phyloP scores from a whole-genome alignment of 2,888 invertebrate species.

The Diarsia dahlii region DNA sequence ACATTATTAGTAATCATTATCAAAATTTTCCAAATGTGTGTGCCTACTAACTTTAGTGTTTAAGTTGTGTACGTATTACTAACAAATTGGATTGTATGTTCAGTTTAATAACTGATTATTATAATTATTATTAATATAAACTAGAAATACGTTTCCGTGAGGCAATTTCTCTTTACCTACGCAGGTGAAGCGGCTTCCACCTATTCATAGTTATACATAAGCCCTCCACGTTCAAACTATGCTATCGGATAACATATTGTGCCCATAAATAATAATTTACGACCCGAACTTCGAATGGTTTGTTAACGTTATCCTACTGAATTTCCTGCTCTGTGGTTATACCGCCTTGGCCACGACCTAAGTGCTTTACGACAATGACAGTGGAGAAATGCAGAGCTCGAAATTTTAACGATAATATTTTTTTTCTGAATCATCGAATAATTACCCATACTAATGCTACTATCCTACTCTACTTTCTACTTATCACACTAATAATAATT shows the following conservation, averaged over 20 bases:
- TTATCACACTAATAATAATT: no score
- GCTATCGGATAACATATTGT: not conserved
- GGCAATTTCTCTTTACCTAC: not conserved
- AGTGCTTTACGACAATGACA: not conserved
- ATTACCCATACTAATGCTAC: no score
- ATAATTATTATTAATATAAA: no score
- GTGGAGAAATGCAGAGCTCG: not conserved
- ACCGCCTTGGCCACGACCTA: not conserved
- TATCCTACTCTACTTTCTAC: no score
- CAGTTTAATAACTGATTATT: no score
- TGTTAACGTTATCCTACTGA: slow-evolving; percentile 7
- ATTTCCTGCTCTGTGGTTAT: slow-evolving; percentile 24
- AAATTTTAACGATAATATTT: no score
- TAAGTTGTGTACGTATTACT: no score
- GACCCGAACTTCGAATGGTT: slow-evolving; percentile 3
- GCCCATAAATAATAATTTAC: slow-evolving; percentile 25
- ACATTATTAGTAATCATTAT: no score
- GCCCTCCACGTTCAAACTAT: not conserved
- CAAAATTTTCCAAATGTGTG: no score
- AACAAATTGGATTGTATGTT: no score
- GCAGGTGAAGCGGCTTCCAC: not conserved
- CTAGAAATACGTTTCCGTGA: not conserved
- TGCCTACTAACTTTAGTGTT: no score
- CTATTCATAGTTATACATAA: not conserved
- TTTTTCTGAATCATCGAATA: no score